These are phyloP conservation scores for Gnatocerus cornutus DNA, from an alignment of 2,888 invertebrate genomes.

Conservation along the genomic window DNA sequence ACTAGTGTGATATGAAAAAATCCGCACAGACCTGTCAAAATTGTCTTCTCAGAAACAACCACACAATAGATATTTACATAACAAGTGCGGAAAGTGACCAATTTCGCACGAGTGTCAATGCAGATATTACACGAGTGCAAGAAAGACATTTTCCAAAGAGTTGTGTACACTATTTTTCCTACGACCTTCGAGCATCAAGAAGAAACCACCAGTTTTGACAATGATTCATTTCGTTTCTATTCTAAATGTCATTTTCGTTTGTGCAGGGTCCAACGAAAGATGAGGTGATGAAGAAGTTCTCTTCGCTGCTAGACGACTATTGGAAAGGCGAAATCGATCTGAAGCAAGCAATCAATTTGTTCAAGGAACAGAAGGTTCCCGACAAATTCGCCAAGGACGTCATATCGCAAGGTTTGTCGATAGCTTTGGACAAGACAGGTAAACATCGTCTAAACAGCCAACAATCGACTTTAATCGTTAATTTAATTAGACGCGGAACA, in stretches of 20 bases:
- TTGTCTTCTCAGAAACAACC: too few relatives aligned
- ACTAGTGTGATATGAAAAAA: too few relatives aligned
- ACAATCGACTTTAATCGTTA: background rate
- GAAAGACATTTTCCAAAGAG: too few relatives aligned
- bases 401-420: conserved; percentile 77
- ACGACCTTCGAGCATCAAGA: too few relatives aligned
- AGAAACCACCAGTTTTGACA: too few relatives aligned
- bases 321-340: conserved; percentile 71
- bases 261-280: conserved; percentile 81
- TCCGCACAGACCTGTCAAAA: too few relatives aligned
- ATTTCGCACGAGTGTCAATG: too few relatives aligned
- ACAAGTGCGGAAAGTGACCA: too few relatives aligned
- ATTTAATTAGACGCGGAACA: conserved; percentile 74
- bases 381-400: conserved; percentile 84
- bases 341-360: conserved; percentile 77
- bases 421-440: conserved; percentile 79
- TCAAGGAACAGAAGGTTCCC: conserved; percentile 81
- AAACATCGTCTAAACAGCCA: conserved; percentile 48
- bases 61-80: too few relatives aligned
- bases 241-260: conserved; percentile 5
- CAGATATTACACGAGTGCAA: too few relatives aligned
- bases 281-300: conserved; percentile 82
- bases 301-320: conserved; percentile 76
- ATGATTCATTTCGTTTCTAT: too few relatives aligned
- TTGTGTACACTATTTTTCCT: too few relatives aligned